Conservation (phyloP, 1,140 invertebrate genomes). For the Phymastichus coffea region DNA sequence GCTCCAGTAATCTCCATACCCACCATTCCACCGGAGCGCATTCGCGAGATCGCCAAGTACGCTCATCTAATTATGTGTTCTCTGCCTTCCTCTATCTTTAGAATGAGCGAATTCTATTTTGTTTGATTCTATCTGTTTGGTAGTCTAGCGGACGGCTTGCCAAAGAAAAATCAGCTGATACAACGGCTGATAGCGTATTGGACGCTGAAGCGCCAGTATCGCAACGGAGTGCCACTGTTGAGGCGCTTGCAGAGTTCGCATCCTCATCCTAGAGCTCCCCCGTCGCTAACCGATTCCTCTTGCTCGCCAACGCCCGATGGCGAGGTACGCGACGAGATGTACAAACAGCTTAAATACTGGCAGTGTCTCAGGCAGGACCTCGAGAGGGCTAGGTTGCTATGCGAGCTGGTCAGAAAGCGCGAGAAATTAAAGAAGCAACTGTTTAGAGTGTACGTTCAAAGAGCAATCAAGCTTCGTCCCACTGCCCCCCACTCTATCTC, state of each 20-base stretch:
- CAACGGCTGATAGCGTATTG: constrained; percentile 88
- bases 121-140: constrained; percentile 17
- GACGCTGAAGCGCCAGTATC: constrained; percentile 92
- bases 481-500: too few relatives aligned
- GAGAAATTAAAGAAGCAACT: constrained; percentile 92
- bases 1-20: constrained; percentile 91
- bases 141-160: constrained; percentile 57
- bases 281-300: constrained; percentile 45
- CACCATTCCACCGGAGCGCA: constrained; percentile 86
- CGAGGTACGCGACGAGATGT: constrained; percentile 65
- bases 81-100: background rate
- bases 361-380: constrained; percentile 92
- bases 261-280: constrained; percentile 59
- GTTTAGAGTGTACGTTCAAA: constrained; percentile 68
- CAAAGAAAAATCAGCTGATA: constrained; percentile 83
- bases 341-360: constrained; percentile 91
- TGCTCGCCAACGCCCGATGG: constrained; percentile 55
- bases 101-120: background rate
- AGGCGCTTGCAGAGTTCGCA: constrained; percentile 78
- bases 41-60: constrained; percentile 77
- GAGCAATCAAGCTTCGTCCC: too few relatives aligned
- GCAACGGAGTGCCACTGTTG: constrained; percentile 94
- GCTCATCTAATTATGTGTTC: background rate
- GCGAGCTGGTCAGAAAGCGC: constrained; percentile 91
- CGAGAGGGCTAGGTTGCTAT: constrained; percentile 87